Evolutionary conservation across 2,797 vertebrate genomes (phyloP), one percentile per base, ranked within the genome.

Genomic region (Tapirus indicus): DNA sequence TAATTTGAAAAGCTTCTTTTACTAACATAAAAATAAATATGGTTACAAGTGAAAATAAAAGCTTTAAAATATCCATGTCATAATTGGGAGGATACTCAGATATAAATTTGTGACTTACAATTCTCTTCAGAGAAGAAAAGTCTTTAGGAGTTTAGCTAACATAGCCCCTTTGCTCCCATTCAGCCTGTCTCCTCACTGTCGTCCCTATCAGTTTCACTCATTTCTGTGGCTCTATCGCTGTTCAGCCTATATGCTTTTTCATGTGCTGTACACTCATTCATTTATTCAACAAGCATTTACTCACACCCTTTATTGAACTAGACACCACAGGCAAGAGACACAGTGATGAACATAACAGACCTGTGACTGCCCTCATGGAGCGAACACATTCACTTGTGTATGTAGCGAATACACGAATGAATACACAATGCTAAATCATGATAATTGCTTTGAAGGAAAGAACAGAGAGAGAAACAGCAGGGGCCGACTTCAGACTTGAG

Each of bases 1-100:
- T 91, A 96, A 97, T 94, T 94, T 91, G 64, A 71, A 92, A 95
- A 94, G 27, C 21, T 95, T 69, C 68, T 49, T 85, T 88, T 71
- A 78, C 77, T 82, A 80, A 80, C 44, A 92, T 21, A 95, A 88
- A 95, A 93, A 94, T 85, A 93, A 92, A 87, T 52, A 75, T 4
- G 17, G 44, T 52, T 79, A 58, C 32, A 86, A 95, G 35, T 84
- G 35, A 94, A 93, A 52, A 1, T 72, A 91, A 95, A 93, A 86
- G 32, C 9, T 92, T 78, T 77, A 62, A 69, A 93, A 88, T 69
- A 60, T 0, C 23, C 38, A 95, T 7, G 38, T 38, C 21, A 62
- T 71, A 92, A 87, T 9, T 44, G 23, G n/a, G 44, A 58, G 11
- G 38, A 49, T n/a, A n/a, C 38, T 88, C 41, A 47, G 27, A 79